Conservation (phyloP, 2,888 invertebrate species). For the Platypus cylindrus region DNA sequence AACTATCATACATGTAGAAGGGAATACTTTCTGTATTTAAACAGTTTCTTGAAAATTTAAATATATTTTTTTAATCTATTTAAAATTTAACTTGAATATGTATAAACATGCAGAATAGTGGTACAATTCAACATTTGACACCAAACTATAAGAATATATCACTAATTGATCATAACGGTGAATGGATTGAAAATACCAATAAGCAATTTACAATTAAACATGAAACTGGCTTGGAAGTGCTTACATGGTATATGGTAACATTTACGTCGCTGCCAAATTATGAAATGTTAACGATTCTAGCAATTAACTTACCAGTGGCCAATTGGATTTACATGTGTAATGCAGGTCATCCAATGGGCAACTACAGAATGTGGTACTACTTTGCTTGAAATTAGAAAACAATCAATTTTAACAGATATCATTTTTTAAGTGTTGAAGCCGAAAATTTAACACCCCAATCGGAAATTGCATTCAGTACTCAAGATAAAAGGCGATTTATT, state of each 20-base stretch:
- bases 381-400: neutral
- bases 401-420: neutral
- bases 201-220: constrained; percentile 34
- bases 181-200: constrained; percentile 40
- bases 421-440: constrained; percentile 38
- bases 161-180: constrained; percentile 31
- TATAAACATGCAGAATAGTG: constrained; percentile 26
- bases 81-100: constrained; percentile 1
- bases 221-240: constrained; percentile 24
- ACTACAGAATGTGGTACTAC: constrained; percentile 49
- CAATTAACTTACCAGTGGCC: constrained; percentile 50
- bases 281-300: constrained; percentile 51
- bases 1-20: too few relatives aligned
- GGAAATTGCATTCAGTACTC: constrained; percentile 40
- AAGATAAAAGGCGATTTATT: constrained; percentile 36
- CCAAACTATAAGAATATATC: constrained; percentile 27
- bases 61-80: too few relatives aligned
- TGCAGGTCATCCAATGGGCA: constrained; percentile 41
- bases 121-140: constrained; percentile 23
- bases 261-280: constrained; percentile 42
- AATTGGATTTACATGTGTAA: constrained; percentile 73
- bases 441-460: constrained; percentile 46
- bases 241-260: constrained; percentile 46
- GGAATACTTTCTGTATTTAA: too few relatives aligned
- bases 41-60: too few relatives aligned